These are phyloP conservation scores for Cydia fagiglandana DNA, from an alignment of 1,140 invertebrate genomes.

Conservation along the genomic window DNA sequence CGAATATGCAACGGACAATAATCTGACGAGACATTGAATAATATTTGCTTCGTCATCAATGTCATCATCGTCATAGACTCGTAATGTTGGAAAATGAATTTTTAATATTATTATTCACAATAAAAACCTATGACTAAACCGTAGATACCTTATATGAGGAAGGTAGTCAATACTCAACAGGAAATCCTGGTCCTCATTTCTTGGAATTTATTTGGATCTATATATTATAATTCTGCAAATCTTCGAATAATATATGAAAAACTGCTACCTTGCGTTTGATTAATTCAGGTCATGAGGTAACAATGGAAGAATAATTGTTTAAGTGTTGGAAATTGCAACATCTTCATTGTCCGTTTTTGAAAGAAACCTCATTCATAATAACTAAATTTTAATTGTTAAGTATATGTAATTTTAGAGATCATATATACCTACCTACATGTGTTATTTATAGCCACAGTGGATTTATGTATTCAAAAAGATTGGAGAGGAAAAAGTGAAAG, in stretches of 20 bases:
- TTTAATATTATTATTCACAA: neutral
- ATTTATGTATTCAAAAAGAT: neutral
- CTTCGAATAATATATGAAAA: neutral
- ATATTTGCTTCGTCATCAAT: too few relatives aligned
- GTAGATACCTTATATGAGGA: neutral
- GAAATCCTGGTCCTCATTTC: neutral
- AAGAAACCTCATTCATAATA: neutral
- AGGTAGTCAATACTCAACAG: neutral
- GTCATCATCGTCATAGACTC: too few relatives aligned
- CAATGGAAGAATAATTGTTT: constrained; percentile 28
- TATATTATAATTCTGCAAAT: neutral
- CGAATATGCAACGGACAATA: too few relatives aligned
- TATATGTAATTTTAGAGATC: neutral
- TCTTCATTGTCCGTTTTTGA: constrained; percentile 30
- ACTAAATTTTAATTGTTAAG: neutral
- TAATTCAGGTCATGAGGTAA: constrained; percentile 39
- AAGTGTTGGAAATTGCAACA: constrained; percentile 37
- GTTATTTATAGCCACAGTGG: neutral
- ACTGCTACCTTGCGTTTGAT: neutral
- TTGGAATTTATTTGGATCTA: neutral
- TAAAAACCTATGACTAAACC: neutral
- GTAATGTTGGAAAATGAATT: too few relatives aligned
- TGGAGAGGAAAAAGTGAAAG: too few relatives aligned
- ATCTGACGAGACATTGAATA: too few relatives aligned
- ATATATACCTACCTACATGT: neutral